A percentile compares a stretch with the other conserved stretches of the same genome.
phyloP scores from a whole-genome alignment of 2,888 invertebrate genomes.

The Megamerina dolium region DNA sequence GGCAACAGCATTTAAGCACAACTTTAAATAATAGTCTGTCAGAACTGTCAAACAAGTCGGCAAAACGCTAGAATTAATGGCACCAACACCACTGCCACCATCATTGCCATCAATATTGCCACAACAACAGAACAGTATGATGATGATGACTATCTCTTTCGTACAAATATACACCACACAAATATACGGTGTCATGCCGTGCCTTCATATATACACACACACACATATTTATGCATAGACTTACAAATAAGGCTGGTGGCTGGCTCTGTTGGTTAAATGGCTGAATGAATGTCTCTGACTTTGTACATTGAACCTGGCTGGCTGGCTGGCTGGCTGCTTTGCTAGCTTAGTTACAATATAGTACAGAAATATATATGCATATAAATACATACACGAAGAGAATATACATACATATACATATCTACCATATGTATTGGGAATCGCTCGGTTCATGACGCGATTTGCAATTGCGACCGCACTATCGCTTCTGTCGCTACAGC shows the following conservation, averaged over 20 bases:
- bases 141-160: not conserved
- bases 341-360: not conserved
- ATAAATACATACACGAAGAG: too few species aligned
- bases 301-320: constrained; percentile 12
- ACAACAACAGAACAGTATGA: constrained; percentile 5
- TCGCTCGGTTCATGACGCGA: too few species aligned
- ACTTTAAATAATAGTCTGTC: constrained; percentile 52
- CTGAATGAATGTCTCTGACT: not conserved
- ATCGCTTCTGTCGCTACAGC: too few species aligned
- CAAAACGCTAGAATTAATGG: constrained; percentile 50
- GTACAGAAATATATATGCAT: not conserved
- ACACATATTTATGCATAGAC: too few species aligned
- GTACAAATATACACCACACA: not conserved
- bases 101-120: not conserved
- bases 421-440: too few species aligned
- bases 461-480: too few species aligned
- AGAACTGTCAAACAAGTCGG: constrained; percentile 51
- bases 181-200: constrained; percentile 3
- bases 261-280: too few species aligned
- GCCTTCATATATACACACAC: too few species aligned
- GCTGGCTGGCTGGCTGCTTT: constrained; percentile 11
- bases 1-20: constrained; percentile 39
- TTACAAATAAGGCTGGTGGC: too few species aligned
- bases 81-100: constrained; percentile 13
- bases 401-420: too few species aligned